Percentiles rank a stretch among this genome's conserved stretches.
These are phyloP conservation scores for Gadopsis bispinosus DNA, from an alignment of 2,797 vertebrate species.

Conservation along the genomic window DNA sequence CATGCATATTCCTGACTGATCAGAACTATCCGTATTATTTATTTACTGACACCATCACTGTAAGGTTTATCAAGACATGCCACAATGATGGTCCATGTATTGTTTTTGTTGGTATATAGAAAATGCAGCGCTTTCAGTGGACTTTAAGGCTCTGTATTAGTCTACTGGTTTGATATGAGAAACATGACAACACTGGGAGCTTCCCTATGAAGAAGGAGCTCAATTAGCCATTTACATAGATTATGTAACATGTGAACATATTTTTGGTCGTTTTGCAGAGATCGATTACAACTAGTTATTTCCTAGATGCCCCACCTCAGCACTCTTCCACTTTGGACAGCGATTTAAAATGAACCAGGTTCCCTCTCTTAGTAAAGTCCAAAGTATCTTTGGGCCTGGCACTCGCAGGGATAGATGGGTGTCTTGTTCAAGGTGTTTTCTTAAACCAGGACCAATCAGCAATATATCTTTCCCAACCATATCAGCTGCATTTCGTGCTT, in stretches of 20 bases:
- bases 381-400: background rate
- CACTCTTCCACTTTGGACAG: background rate
- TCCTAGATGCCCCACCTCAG: background rate
- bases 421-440: background rate
- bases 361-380: background rate
- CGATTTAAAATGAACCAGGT: background rate
- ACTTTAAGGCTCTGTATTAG: background rate
- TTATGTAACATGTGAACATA: background rate
- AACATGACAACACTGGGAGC: background rate
- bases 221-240: background rate
- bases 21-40: too few relatives aligned
- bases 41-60: too few relatives aligned
- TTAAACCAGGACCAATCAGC: background rate
- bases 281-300: background rate
- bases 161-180: background rate
- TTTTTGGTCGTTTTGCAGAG: background rate
- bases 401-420: background rate
- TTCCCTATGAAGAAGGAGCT: background rate
- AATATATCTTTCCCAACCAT: too few relatives aligned
- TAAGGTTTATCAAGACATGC: too few relatives aligned
- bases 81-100: too few relatives aligned
- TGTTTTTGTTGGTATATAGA: too few relatives aligned
- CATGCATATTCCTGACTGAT: too few relatives aligned
- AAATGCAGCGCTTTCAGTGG: too few relatives aligned
- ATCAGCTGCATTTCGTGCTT: background rate